Evolutionary conservation across 2,797 vertebrate species (phyloP).

Genomic region (Muraenolepis orangiensis): DNA sequence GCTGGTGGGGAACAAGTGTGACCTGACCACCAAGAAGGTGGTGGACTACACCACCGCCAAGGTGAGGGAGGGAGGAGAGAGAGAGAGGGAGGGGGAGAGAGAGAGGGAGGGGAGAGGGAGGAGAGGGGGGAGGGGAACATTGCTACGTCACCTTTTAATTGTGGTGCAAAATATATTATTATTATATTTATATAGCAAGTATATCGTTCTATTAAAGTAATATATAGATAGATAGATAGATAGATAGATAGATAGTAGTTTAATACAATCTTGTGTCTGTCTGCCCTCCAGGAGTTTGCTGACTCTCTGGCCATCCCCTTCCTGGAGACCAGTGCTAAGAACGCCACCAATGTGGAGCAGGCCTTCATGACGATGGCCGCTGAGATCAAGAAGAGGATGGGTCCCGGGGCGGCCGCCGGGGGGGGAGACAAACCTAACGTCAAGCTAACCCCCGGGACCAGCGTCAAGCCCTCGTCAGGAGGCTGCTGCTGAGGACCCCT

Average conservation of each 20-base stretch:
- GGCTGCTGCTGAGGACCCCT: conserved; percentile 90
- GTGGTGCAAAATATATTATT: no score
- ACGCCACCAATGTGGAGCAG: conserved; percentile 98
- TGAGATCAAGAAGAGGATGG: conserved; percentile 99
- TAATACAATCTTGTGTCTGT: no score
- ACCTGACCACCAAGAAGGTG: conserved; percentile 98
- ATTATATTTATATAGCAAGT: no score
- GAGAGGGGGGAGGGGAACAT: no score
- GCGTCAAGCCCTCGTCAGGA: conserved; percentile 93
- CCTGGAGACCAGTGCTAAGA: conserved; percentile 99
- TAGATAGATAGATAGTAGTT: no score
- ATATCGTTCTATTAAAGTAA: no score
- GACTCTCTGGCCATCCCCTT: conserved; percentile 97
- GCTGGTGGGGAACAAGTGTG: conserved; percentile 98
- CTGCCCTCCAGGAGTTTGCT: conserved; percentile 88
- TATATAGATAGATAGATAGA: no score
- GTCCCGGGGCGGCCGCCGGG: conserved; percentile 90
- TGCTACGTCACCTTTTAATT: no score
- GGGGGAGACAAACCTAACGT: conserved; percentile 92
- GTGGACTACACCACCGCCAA: conserved; percentile 99
- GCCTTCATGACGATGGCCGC: conserved; percentile 99
- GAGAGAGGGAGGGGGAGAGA: no score
- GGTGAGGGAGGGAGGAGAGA: conserved; percentile 72
- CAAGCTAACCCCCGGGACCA: conserved; percentile 93
- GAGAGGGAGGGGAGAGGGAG: no score